phyloP scores from a whole-genome alignment of 2,888 invertebrate species.

The Drosophila recens region DNA sequence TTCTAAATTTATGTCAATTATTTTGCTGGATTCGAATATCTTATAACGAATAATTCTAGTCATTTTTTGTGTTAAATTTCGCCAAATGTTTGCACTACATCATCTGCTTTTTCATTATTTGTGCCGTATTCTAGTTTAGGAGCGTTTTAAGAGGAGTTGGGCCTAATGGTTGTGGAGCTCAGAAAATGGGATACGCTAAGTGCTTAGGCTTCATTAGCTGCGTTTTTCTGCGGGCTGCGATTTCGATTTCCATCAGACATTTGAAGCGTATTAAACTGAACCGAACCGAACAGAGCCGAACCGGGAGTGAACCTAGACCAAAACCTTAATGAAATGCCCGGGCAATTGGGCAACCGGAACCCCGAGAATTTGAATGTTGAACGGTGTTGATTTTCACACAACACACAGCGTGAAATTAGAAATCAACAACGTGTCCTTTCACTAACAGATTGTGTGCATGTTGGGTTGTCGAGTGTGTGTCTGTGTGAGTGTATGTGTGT shows the following conservation, averaged over 20 bases:
- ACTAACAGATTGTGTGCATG: slow-evolving; percentile 26
- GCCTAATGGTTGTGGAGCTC: background rate
- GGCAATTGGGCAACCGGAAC: slow-evolving; percentile 9
- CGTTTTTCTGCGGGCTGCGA: slow-evolving; percentile 74
- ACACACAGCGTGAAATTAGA: slow-evolving; percentile 81
- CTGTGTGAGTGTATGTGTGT: background rate
- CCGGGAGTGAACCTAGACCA: background rate
- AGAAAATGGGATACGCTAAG: slow-evolving; percentile 17
- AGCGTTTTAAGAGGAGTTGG: background rate
- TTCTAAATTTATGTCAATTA: too few species aligned
- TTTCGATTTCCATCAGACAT: slow-evolving; percentile 43
- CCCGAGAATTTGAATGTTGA: slow-evolving; percentile 28
- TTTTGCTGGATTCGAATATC: background rate
- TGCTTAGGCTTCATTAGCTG: slow-evolving; percentile 67
- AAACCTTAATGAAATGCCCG: slow-evolving; percentile 1
- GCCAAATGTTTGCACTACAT: background rate
- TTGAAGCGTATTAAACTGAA: slow-evolving; percentile 8
- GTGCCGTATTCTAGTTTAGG: background rate
- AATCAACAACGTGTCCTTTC: slow-evolving; percentile 74
- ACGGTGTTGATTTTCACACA: slow-evolving; percentile 82
- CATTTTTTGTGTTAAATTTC: background rate
- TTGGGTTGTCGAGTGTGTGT: background rate
- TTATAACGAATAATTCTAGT: background rate
- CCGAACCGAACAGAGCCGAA: background rate
- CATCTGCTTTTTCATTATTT: slow-evolving; percentile 4